phyloP scores from a whole-genome alignment of 2,113 vertebrate genomes.

The Aramus guarauna region DNA sequence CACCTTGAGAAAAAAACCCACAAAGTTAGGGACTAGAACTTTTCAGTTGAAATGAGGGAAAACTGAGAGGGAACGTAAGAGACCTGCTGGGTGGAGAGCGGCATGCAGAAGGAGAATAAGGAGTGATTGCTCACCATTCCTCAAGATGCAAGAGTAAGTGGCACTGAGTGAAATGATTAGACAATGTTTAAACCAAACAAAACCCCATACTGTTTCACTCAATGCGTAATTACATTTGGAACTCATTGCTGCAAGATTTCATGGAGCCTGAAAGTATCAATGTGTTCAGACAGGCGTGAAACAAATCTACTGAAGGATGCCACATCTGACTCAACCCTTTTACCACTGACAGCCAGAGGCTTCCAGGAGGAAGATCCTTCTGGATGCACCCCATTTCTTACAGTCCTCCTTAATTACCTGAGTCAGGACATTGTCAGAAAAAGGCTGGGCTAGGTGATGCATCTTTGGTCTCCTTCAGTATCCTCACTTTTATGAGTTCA shows the following conservation, averaged over 20 bases:
- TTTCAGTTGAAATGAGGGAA: neutral
- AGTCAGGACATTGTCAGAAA: neutral
- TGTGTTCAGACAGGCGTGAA: neutral
- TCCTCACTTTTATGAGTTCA: neutral
- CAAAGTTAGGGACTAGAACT: neutral
- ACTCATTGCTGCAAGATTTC: neutral
- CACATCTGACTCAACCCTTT: neutral
- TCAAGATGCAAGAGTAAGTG: neutral
- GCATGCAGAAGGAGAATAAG: neutral
- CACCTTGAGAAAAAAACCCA: neutral
- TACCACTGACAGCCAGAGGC: neutral
- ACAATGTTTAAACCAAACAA: neutral
- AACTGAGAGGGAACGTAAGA: neutral
- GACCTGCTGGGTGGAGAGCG: neutral
- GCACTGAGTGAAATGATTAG: neutral
- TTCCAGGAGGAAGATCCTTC: neutral
- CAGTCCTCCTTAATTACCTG: neutral
- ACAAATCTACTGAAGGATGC: neutral
- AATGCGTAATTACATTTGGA: neutral
- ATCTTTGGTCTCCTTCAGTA: neutral
- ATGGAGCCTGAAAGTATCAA: neutral
- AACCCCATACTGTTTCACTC: neutral
- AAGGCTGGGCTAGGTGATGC: neutral
- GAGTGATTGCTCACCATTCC: fast-evolving
- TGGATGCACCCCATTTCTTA: neutral